Evolutionary conservation across 1,140 invertebrate genomes (phyloP).

Genomic region (Hydropsyche tenuis): DNA sequence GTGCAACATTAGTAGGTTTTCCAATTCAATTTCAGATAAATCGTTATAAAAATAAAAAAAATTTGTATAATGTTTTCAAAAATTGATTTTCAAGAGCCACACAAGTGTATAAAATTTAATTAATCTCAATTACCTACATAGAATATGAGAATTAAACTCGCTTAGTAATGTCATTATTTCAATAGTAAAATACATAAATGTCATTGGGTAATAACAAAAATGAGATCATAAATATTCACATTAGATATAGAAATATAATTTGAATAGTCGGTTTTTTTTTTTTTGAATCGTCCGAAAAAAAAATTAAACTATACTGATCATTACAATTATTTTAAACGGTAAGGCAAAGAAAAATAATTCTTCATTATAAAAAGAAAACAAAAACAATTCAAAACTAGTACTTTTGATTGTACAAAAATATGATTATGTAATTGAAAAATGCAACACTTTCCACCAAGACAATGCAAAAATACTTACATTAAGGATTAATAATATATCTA

Average conservation of each 20-base stretch:
- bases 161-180: conserved; percentile 15
- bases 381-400: neutral
- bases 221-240: conserved; percentile 31
- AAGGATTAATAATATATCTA: conserved; percentile 46
- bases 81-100: too few relatives aligned
- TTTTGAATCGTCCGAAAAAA: neutral
- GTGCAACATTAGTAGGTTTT: too few relatives aligned
- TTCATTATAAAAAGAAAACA: too few relatives aligned
- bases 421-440: conserved; percentile 32
- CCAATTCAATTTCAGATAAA: too few relatives aligned
- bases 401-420: conserved; percentile 34
- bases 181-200: neutral
- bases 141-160: neutral
- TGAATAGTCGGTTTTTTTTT: too few relatives aligned
- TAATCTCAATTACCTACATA: too few relatives aligned
- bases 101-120: too few relatives aligned
- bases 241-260: conserved; percentile 5
- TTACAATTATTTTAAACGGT: too few relatives aligned
- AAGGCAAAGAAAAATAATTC: too few relatives aligned
- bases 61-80: too few relatives aligned
- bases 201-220: conserved; percentile 12
- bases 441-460: conserved; percentile 27
- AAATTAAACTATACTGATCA: neutral
- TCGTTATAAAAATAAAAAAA: too few relatives aligned
- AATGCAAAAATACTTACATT: conserved; percentile 42